phyloP scores from a whole-genome alignment of 2,113 vertebrate genomes.

The Vulpes ferrilata region DNA sequence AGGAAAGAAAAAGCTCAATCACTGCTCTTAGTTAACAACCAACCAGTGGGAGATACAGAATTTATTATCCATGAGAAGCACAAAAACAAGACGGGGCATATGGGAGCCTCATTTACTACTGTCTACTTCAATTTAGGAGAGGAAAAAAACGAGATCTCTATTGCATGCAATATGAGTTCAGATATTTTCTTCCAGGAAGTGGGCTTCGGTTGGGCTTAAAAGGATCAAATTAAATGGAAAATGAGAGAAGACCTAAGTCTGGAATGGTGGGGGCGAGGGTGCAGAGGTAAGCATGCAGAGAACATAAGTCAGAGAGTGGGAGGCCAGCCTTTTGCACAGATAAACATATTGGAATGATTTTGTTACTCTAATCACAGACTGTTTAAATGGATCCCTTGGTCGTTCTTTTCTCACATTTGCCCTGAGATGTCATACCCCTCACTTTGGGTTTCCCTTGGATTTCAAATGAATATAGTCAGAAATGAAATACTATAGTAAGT shows the following conservation, averaged over 20 bases:
- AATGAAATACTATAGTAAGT: neutral
- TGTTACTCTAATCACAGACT: neutral
- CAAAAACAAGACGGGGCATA: rapidly evolving
- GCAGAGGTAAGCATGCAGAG: neutral
- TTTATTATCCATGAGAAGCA: neutral
- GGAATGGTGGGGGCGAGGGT: rapidly evolving
- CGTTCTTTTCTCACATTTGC: neutral
- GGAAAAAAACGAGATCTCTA: neutral
- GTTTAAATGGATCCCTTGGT: neutral
- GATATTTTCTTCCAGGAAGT: neutral
- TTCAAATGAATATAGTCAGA: neutral
- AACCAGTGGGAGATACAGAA: neutral
- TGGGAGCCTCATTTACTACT: neutral
- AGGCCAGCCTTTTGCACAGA: neutral
- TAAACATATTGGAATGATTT: neutral
- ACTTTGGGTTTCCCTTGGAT: neutral
- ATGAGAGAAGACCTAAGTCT: neutral
- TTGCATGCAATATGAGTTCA: neutral
- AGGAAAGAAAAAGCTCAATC: neutral
- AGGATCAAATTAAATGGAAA: neutral
- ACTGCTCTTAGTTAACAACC: neutral
- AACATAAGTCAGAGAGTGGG: rapidly evolving
- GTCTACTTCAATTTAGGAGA: neutral
- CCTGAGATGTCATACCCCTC: neutral
- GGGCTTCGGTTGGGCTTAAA: neutral